phyloP scores from a whole-genome alignment of 2,797 vertebrate genomes.

The Acridotheres tristis region DNA sequence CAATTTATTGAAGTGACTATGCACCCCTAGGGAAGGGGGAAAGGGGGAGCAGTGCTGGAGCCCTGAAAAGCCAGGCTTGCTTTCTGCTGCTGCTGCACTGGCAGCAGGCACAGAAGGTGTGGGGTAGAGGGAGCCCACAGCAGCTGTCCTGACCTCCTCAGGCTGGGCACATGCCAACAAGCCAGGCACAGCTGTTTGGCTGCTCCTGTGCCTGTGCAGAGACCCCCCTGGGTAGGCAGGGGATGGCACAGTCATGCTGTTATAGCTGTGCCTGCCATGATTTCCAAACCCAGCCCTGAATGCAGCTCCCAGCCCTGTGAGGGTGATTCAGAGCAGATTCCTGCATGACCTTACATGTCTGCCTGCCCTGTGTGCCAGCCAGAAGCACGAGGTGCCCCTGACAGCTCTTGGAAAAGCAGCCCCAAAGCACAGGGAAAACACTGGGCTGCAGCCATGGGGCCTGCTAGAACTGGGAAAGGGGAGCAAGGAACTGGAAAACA shows the following conservation, averaged over 20 bases:
- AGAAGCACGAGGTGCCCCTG: neutral
- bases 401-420: neutral
- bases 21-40: neutral
- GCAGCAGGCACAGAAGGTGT: neutral
- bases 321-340: neutral
- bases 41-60: neutral
- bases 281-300: neutral
- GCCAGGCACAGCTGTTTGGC: neutral
- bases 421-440: neutral
- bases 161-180: neutral
- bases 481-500: conserved; percentile 21
- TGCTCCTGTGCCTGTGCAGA: neutral
- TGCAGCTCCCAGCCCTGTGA: neutral
- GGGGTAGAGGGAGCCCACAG: neutral
- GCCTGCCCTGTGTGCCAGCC: neutral
- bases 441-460: conserved; percentile 27
- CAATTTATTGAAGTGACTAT: neutral
- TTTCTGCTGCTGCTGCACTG: neutral
- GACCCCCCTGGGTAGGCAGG: neutral
- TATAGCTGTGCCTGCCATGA: neutral
- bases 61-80: neutral
- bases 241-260: neutral
- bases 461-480: conserved; percentile 35
- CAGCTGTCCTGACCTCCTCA: neutral
- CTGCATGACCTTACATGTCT: neutral